Evolutionary conservation across 2,797 vertebrate species (phyloP), one percentile per base, ranked within the genome.

Genomic region (Clangula hyemalis): DNA sequence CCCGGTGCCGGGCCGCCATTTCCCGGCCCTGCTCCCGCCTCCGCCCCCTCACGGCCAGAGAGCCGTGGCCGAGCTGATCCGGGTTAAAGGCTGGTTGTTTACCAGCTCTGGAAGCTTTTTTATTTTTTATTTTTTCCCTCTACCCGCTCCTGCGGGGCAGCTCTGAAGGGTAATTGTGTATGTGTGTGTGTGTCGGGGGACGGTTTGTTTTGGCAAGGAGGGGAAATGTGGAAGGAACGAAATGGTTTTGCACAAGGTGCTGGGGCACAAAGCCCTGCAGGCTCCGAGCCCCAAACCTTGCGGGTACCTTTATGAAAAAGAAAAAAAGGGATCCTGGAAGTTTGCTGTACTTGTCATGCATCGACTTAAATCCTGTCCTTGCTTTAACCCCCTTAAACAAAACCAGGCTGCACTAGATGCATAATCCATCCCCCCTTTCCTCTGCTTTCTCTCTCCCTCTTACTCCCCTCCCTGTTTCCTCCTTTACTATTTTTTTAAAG

Each of bases 1-100:
- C 43, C 8, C 66, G 3, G 13, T 11, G 41, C n/a, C 10, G 0
- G 0, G 8, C 18, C 45, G 0, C 34, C 4, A 2, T 13, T 15
- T 24, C 21, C n/a, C 22, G 13, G n/a, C 57, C 30, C 32, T 30
- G 56, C 56, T 57, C 32, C 32, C 32, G 30, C 57, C 57, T 34
- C n/a, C 58, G 10, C 21, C 58, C 58, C 56, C 12, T 24, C 57
- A 39, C 27, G 51, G 18, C 12, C 49, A 24, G 7, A 24, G 49
- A 49, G 49, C 49, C 24, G 49, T 49, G 49, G 49, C 49, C 22
- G 49, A 25, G 49, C 22, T 24, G 49, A 49, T 24, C 49, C 49
- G 49, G 49, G 49, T 49, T 49, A 49, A 49, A 25, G 49, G 49
- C 24, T 49, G 49, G 49, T 25, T 49, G 49, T 49, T 49, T 49